Evolutionary conservation across 1,140 invertebrate species (phyloP), one percentile per base, ranked within the genome.

Genomic region (Sarcophaga peregrina): DNA sequence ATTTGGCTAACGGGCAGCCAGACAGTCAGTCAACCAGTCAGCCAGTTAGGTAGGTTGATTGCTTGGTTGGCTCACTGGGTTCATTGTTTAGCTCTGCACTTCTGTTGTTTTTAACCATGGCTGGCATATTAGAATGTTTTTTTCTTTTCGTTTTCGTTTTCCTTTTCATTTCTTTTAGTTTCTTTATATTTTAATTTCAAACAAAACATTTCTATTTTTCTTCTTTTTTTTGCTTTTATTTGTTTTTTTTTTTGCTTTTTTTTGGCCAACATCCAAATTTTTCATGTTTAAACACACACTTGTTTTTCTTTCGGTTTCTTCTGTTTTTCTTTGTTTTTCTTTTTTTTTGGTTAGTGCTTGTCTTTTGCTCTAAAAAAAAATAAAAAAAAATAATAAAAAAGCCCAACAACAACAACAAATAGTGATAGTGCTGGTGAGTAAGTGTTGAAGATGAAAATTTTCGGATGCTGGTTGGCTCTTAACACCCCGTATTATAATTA

Each of bases 41-140:
- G 11, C 11, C 48, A 50, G 48, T 50, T 50, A 50, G 48, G 11
- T 50, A 50, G 7, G 62, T 68, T 6, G 62, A 20, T 68, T 62
- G 58, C 58, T 17, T 68, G 62, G 17, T n/a, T n/a, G n/a, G n/a
- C n/a, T n/a, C n/a, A n/a, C n/a, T n/a, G n/a, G n/a, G n/a, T 68
- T 37, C 25, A 68, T 68, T 68, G 13, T 52, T 25, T 37, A 37
- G 25, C 25, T 37, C 25, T 68, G n/a, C 62, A 20, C 62, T 68
- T 68, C 62, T 68, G 62, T 68, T 68, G 54, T n/a, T 68, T 68
- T 68, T 20, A 68, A 68, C 62, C 62, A 68, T 68, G 62, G 62
- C 62, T 52, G 25, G 25, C 25, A 37, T 37, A 68, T 20, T 68
- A 68, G 62, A 68, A 68, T n/a, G 10, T 68, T 20, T 68, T 68